Conservation (phyloP, 2,888 invertebrate genomes). For the Callimorpha dominula region DNA sequence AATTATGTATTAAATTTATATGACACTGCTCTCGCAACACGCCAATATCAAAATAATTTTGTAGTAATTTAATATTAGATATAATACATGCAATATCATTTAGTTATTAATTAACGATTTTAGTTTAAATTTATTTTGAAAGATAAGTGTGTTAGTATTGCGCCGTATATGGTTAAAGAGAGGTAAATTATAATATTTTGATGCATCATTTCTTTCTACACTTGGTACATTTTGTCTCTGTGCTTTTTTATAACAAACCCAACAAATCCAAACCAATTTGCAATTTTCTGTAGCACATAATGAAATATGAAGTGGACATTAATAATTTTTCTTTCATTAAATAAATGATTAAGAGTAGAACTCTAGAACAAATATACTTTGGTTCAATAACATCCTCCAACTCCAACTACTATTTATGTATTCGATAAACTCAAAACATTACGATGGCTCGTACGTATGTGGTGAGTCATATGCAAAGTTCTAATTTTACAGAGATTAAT, state of each 20-base stretch:
- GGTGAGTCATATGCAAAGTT: no score
- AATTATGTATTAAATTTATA: constrained; percentile 13
- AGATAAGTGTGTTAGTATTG: constrained; percentile 27
- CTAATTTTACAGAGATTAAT: no score
- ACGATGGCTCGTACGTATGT: no score
- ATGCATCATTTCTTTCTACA: not conserved
- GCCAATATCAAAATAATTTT: constrained; percentile 29
- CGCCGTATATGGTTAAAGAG: constrained; percentile 21
- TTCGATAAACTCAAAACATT: no score
- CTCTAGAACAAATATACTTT: not conserved
- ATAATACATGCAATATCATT: constrained; percentile 42
- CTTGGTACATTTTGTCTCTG: no score
- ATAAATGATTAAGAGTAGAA: not conserved
- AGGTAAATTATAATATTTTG: constrained; percentile 30
- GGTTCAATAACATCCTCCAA: no score
- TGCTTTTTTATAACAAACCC: no score
- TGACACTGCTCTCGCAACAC: constrained; percentile 27
- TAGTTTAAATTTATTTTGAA: constrained; percentile 42
- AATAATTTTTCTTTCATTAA: no score
- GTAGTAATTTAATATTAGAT: constrained; percentile 17
- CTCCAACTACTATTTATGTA: no score
- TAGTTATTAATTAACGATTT: constrained; percentile 37
- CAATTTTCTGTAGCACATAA: no score
- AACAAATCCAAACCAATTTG: no score
- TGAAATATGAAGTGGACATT: no score